Base-by-base conservation (phyloP, 2,888 invertebrate genomes). In the Mycogona germanica region DNA sequence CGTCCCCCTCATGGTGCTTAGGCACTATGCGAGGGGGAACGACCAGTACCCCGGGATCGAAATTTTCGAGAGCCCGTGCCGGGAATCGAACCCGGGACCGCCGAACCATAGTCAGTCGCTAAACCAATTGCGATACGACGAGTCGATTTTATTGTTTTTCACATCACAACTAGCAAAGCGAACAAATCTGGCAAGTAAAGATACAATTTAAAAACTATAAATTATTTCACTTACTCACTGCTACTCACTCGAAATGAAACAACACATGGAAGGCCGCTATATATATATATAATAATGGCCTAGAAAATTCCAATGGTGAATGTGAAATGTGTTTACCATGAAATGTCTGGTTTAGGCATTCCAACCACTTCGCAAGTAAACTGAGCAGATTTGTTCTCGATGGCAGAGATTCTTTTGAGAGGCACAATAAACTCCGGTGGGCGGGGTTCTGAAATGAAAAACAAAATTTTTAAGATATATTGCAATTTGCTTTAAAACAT, bases 321-420 rank as follows among this genome's bases (percentile, higher is more conserved):
- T 26, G 3, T 14, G 32, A 48, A 28, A 32, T 3, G 12, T 56
- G 23, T 64, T 60, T 62, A 74, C 96, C 96, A 97, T 0, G 88
- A 83, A 63, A 97, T 84, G 37, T 78, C 82, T 25, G 95, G 93
- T 64, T 79, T 83, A 0, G 96, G 96, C 59, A 78, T 77, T 19
- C 95, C 96, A 55, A 81, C 81, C 64, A 97, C 91, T 57, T 84
- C 82, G 69, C 93, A 93, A 62, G 82, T 81, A 76, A 97, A 96
- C 68, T 87, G 83, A 32, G 92, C 95, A 67, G 88, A 88, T 73
- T 91, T 92, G 72, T 95, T 88, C 73, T 96, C 92, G 58, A 87
- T 84, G 65, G 88, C 92, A 71, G 87, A 85, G 19, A 84, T 82
- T 67, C 85, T 87, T 69, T 79, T 80, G 64, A 97, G 73, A 4